Conservation (phyloP, 2,888 invertebrate genomes). For the Zeuzera pyrina region DNA sequence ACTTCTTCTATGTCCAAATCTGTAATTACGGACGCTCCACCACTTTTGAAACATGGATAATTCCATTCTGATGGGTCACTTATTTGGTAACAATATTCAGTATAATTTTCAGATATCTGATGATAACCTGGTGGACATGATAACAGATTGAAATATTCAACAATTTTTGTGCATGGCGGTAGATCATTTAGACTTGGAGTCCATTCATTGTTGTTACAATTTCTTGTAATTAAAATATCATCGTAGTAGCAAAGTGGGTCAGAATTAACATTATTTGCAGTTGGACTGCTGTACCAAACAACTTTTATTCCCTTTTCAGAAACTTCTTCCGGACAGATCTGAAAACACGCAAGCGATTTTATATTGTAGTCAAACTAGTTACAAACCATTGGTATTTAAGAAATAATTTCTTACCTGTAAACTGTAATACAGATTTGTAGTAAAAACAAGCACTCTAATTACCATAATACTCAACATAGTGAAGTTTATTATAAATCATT, state of each 20-base stretch:
- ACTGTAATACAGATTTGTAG: too few species aligned
- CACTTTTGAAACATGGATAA: slow-evolving; percentile 49
- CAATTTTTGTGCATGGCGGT: slow-evolving; percentile 33
- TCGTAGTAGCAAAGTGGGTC: slow-evolving; percentile 42
- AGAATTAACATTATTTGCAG: slow-evolving; percentile 35
- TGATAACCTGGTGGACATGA: slow-evolving; percentile 48
- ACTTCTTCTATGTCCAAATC: slow-evolving; percentile 38
- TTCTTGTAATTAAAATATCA: slow-evolving; percentile 34
- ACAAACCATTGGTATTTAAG: too few species aligned
- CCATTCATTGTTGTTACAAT: slow-evolving; percentile 44
- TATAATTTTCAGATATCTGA: slow-evolving; percentile 34
- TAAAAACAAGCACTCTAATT: too few species aligned
- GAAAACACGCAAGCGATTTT: slow-evolving; percentile 14
- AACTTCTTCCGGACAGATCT: slow-evolving; percentile 48
- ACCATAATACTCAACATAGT: too few species aligned
- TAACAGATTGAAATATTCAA: slow-evolving; percentile 31
- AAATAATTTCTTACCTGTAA: not conserved
- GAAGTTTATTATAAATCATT: too few species aligned
- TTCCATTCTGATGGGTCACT: slow-evolving; percentile 36
- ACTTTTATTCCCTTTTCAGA: slow-evolving; percentile 36
- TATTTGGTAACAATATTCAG: slow-evolving; percentile 48
- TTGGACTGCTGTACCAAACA: slow-evolving; percentile 35
- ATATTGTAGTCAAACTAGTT: too few species aligned
- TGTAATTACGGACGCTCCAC: slow-evolving; percentile 49
- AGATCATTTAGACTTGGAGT: slow-evolving; percentile 31